A percentile compares a stretch with the other conserved stretches of the same genome.
These are phyloP conservation scores for Gymnoscelis rufifasciata DNA, from an alignment of 2,888 invertebrate genomes.

Conservation along the genomic window DNA sequence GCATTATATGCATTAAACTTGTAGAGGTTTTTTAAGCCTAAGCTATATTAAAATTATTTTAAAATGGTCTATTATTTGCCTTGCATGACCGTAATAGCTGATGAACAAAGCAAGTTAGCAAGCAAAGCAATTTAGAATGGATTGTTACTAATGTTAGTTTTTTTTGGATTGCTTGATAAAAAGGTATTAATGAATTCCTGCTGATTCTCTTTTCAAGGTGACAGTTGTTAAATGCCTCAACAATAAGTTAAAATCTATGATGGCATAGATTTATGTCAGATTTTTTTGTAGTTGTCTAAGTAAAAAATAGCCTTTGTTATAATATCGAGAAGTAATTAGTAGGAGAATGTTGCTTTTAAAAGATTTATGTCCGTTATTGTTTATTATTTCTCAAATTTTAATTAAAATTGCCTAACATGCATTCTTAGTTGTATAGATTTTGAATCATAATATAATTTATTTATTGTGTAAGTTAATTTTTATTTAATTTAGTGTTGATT, in stretches of 20 bases:
- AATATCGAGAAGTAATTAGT: constrained; percentile 15
- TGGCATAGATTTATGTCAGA: too few relatives aligned
- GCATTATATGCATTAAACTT: too few relatives aligned
- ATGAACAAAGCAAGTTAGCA: too few relatives aligned
- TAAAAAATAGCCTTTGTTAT: not conserved
- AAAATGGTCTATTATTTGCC: too few relatives aligned
- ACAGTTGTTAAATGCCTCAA: not conserved
- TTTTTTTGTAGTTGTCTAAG: too few relatives aligned
- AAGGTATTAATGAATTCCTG: too few relatives aligned
- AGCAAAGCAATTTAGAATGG: not conserved
- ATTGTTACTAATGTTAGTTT: constrained; percentile 7
- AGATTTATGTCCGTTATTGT: constrained; percentile 32
- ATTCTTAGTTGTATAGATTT: constrained; percentile 33
- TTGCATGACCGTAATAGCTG: too few relatives aligned
- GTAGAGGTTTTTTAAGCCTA: too few relatives aligned
- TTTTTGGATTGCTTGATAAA: not conserved
- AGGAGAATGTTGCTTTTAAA: constrained; percentile 18
- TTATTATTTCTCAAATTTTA: constrained; percentile 33
- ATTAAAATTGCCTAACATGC: constrained; percentile 24
- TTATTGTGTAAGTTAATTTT: constrained; percentile 27
- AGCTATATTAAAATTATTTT: too few relatives aligned
- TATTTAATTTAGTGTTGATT: constrained; percentile 19
- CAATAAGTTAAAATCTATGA: too few relatives aligned
- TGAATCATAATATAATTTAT: constrained; percentile 33
- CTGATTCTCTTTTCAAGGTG: not conserved